Conservation (phyloP, 2,797 vertebrate species). For the Typhlichthys subterraneus region DNA sequence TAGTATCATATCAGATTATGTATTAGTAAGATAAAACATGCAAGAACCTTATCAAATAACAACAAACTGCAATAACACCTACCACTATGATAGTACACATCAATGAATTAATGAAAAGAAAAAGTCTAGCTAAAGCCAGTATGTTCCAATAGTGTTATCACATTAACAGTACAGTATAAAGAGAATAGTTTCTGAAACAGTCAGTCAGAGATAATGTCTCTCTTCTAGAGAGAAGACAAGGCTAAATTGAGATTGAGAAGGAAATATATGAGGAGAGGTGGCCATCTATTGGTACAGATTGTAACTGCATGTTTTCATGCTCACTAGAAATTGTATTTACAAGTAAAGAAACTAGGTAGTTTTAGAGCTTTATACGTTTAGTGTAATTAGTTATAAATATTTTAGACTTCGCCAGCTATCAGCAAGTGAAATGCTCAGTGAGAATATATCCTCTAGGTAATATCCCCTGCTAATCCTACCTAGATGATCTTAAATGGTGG, state of each 20-base stretch:
- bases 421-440: too few relatives aligned
- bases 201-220: not conserved
- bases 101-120: not conserved
- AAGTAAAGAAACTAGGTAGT: not conserved
- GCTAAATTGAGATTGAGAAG: not conserved
- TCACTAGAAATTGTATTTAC: not conserved
- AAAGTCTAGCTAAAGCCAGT: not conserved
- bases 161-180: not conserved
- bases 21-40: too few relatives aligned
- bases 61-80: too few relatives aligned
- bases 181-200: slow-evolving; percentile 11
- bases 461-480: too few relatives aligned
- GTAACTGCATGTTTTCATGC: slow-evolving; percentile 14
- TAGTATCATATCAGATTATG: too few relatives aligned
- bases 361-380: too few relatives aligned
- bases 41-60: too few relatives aligned
- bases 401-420: too few relatives aligned
- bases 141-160: not conserved
- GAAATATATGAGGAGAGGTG: slow-evolving; percentile 2
- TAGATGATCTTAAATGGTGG: too few relatives aligned
- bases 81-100: too few relatives aligned
- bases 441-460: too few relatives aligned
- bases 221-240: slow-evolving; percentile 9
- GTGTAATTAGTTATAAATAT: too few relatives aligned
- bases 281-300: slow-evolving; percentile 54